Base-by-base conservation (phyloP, 2,888 invertebrate species). In the Apotomis capreana region DNA sequence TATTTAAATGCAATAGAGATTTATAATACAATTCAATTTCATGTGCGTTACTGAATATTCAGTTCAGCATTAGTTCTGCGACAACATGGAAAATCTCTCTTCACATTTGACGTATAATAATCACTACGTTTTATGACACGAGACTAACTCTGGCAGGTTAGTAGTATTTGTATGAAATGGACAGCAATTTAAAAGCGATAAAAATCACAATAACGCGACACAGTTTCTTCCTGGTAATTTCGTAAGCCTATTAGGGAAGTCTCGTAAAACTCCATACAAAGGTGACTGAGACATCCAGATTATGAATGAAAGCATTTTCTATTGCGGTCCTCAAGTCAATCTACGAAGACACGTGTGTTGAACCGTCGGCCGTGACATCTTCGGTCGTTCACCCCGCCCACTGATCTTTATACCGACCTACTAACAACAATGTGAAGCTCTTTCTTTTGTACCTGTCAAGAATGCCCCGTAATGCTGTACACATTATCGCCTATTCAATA, bases 321-420 rank as follows among this genome's bases (percentile, higher is more conserved):
- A 55, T 49, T 65, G 46, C 49, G 46, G 68, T 63, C 44, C 52
- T 54, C 26, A 63, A 59, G 64, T 64, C 65, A 71, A 61, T 71
- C 61, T 65, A 65, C 64, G 64, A 52, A 61, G 61, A 74, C 74
- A 71, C 74, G 68, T 75, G 75, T 75, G 72, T 68, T 52, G 65
- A 51, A 58, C 68, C 63, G 74, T 74, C 84, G 90, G 84, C 89
- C 90, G 82, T 92, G 92, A 91, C 92, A 91, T 84, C 84, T 79
- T 74, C 79, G 91, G 89, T 83, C 91, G 80, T 89, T 90, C 83
- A 92, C 87, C 91, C 80, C 84, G 81, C 86, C 83, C 78, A 86
- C 83, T 84, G 86, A 85, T 89, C 85, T 87, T 87, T 86, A 82
- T 77, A 82, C 78, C 83, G 84, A 86, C 87, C 88, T 84, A 87